Percentiles rank a stretch among this genome's conserved stretches.
These are phyloP conservation scores for Hyperoplus lanceolatus DNA, from an alignment of 2,797 vertebrate species.

Conservation along the genomic window DNA sequence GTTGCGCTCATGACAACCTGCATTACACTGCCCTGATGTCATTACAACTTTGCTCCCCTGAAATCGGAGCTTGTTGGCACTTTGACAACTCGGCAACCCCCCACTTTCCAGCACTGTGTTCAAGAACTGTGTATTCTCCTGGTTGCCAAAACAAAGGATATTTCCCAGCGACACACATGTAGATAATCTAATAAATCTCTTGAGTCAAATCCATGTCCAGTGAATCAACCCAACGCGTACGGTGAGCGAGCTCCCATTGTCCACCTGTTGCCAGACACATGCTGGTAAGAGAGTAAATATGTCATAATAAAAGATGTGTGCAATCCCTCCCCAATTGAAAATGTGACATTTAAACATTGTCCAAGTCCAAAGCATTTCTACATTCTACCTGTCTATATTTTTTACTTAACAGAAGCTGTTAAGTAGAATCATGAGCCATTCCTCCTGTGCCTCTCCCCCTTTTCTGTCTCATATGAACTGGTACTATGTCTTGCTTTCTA, in stretches of 20 bases:
- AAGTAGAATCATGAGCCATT: slow-evolving; percentile 10
- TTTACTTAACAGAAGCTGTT: slow-evolving; percentile 13
- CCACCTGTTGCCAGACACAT: slow-evolving; percentile 52
- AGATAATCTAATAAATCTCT: slow-evolving; percentile 54
- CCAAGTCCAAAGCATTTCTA: slow-evolving; percentile 15
- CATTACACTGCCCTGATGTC: slow-evolving; percentile 78
- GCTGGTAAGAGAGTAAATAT: slow-evolving; percentile 42
- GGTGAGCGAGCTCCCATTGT: not conserved
- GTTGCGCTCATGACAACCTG: slow-evolving; percentile 70
- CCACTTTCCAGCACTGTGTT: slow-evolving; percentile 50
- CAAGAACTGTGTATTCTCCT: slow-evolving; percentile 46
- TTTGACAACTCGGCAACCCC: slow-evolving; percentile 56
- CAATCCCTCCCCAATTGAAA: slow-evolving; percentile 25
- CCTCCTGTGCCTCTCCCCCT: not conserved
- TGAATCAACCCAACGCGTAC: slow-evolving; percentile 31
- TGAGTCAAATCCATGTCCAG: slow-evolving; percentile 30
- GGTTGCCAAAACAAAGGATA: slow-evolving; percentile 73
- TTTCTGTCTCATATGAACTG: slow-evolving; percentile 18
- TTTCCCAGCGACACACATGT: slow-evolving; percentile 42
- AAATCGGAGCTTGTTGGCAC: slow-evolving; percentile 68
- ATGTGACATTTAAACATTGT: slow-evolving; percentile 14
- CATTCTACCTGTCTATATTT: not conserved
- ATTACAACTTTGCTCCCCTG: slow-evolving; percentile 67
- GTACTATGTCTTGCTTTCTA: slow-evolving; percentile 41
- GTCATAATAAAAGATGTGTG: slow-evolving; percentile 11